Base-by-base conservation (phyloP, 2,888 invertebrate species). In the Cryptus armator region DNA sequence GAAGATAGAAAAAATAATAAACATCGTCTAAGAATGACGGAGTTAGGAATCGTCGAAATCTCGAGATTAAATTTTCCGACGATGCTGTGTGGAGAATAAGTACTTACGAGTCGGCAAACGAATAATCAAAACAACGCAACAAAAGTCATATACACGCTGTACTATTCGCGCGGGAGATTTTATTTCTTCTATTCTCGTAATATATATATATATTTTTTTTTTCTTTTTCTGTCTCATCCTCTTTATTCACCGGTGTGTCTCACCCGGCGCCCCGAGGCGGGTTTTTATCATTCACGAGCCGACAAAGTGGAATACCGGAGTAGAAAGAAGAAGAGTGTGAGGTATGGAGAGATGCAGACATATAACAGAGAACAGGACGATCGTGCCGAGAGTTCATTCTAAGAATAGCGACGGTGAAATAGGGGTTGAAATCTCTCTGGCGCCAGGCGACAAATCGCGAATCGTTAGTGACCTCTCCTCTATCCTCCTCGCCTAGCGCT, bases 381-480 rank as follows among this genome's bases (percentile, higher is more conserved):
- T 83, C 86, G 88, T 87, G 88, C 87, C 85, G 86, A 90, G 86
- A 87, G 88, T 89, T 87, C 78, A 75, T 88, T 86, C 86, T 78
- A 85, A 90, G 87, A 88, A 89, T 87, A 88, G 84, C 81, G 62
- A 86, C 62, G 77, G 67, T 67, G 77, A 86, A 86, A 86, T 74
- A 85, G 85, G 79, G 77, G 59, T 70, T 79, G 83, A 79, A 75
- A 88, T 81, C 78, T 81, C 79, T 80, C 81, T 76, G 81, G 79
- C 70, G 77, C 77, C 82, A 79, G 53, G 80, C 76, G 77, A 86
- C 81, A 86, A 87, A 86, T 82, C 78, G 77, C 75, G 76, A 86
- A 87, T 86, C 70, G 75, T 86, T 86, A 85, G 78, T 84, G 76
- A 76, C 70, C 78, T 56, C 71, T 46, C 62, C 48, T 43, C 68